phyloP scores from a whole-genome alignment of 2,113 vertebrate species.

The Rhinolophus sinicus region DNA sequence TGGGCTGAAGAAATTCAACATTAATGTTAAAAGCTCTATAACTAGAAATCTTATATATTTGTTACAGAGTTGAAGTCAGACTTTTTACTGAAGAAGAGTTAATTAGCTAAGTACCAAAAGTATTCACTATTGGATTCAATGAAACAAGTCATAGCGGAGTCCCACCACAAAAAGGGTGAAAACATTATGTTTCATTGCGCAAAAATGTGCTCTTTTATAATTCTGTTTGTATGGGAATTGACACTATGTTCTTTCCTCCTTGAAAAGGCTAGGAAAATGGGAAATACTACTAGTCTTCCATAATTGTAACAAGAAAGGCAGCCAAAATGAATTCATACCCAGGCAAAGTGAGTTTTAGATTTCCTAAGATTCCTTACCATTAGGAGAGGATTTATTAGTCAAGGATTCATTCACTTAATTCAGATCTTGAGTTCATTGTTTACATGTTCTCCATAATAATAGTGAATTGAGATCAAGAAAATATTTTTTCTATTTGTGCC shows the following conservation, averaged over 20 bases:
- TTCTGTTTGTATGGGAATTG: background rate
- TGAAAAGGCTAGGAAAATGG: background rate
- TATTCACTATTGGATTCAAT: background rate
- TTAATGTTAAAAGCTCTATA: background rate
- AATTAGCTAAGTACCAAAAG: background rate
- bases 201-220: background rate
- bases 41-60: background rate
- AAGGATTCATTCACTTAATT: background rate
- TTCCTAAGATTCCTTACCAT: background rate
- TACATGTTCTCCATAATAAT: background rate
- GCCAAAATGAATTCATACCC: background rate
- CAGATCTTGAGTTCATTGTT: background rate
- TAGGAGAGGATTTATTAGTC: slow-evolving; percentile 15
- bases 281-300: background rate
- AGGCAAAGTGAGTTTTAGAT: background rate
- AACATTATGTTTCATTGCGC: background rate
- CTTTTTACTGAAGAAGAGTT: background rate
- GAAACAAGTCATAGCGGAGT: background rate
- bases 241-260: background rate
- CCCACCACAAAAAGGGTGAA: background rate
- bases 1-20: background rate
- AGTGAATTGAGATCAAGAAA: background rate
- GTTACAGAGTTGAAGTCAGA: background rate
- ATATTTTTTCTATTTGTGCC: background rate
- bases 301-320: background rate